Base-by-base conservation (phyloP, 1,140 invertebrate species). In the Meloidogyne hapla region DNA sequence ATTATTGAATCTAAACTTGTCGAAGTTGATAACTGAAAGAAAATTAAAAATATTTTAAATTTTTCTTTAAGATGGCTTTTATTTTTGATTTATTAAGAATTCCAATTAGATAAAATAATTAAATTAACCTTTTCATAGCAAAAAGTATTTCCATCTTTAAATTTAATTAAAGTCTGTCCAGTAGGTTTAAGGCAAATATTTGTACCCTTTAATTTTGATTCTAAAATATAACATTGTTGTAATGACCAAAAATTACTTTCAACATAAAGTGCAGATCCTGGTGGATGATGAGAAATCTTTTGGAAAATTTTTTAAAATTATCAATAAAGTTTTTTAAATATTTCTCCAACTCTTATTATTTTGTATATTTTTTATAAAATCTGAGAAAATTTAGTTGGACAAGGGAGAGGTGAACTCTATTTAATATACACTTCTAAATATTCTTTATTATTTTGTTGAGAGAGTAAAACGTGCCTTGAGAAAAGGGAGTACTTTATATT, bases 211-310 rank as follows among this genome's bases (percentile, higher is more conserved):
- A 79, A 61, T 73, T 69, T 69, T 12, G 76, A 89, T 21, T 73
- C 66, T 21, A 77, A 45, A 12, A 72, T 75, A 56, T 79, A 79
- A 15, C 13, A 33, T 71, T 98, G 95, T 93, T 94, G 96, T 88
- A 93, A 93, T 42, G 90, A 90, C 96, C 96, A 99, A n/a, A 90
- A 91, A 74, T 91, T 80, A 65, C 91, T 91, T 88, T 97, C 93
- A 85, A 93, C 94, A 88, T 93, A 92, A 85, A 96, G 93, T 8
- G 95, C 95, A 68, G 94, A 91, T 90, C 95, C 94, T 12, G 96
- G 96, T 6, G 96, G 96, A 90, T 98, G 96, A 90, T 99, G 96
- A 3, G 93, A 95, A 1, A 98, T 92, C 76, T 77, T 21, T 48
- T 78, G 3, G 18, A 18, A 23, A 63, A 13, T 15, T 48, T 9